Percentiles rank a stretch among this genome's conserved stretches.
Conservation (phyloP, 2,888 invertebrate genomes). For the Sinelater perroti region DNA sequence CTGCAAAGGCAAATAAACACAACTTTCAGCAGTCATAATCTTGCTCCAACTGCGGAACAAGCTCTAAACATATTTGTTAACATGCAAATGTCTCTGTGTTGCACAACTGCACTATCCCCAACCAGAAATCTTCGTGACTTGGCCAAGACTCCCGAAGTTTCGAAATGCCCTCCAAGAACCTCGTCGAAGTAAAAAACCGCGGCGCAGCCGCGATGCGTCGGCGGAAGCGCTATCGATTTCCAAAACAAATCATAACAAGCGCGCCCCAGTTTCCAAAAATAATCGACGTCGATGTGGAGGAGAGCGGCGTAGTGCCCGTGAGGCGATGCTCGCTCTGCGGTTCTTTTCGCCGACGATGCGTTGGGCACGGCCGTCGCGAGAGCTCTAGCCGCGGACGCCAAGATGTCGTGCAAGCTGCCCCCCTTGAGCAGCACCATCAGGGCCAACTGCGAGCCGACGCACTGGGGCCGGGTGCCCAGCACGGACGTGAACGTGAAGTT, state of each 20-base stretch:
- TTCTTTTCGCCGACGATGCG: constrained; percentile 12
- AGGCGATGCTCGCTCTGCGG: constrained; percentile 19
- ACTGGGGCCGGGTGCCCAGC: constrained; percentile 51
- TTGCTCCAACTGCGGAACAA: no score
- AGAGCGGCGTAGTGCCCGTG: no score
- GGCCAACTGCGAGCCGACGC: constrained; percentile 38
- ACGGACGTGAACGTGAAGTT: constrained; percentile 71
- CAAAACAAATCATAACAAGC: constrained; percentile 49
- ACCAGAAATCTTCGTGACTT: no score
- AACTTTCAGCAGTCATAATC: no score
- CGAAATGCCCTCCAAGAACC: no score
- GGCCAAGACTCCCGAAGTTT: no score
- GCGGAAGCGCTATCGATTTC: constrained; percentile 39
- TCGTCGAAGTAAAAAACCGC: no score
- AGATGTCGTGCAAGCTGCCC: constrained; percentile 68
- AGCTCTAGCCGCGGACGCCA: background rate
- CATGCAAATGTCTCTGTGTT: no score
- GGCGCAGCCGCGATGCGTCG: constrained; percentile 27
- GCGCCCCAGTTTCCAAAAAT: constrained; percentile 48
- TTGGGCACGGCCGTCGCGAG: constrained; percentile 19
- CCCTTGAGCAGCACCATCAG: constrained; percentile 61
- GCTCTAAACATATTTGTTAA: no score
- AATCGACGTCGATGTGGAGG: constrained; percentile 21
- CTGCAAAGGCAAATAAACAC: no score
- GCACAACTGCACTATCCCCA: no score